Base-by-base conservation (phyloP, 2,797 vertebrate genomes). In the Aldrovandia affinis region DNA sequence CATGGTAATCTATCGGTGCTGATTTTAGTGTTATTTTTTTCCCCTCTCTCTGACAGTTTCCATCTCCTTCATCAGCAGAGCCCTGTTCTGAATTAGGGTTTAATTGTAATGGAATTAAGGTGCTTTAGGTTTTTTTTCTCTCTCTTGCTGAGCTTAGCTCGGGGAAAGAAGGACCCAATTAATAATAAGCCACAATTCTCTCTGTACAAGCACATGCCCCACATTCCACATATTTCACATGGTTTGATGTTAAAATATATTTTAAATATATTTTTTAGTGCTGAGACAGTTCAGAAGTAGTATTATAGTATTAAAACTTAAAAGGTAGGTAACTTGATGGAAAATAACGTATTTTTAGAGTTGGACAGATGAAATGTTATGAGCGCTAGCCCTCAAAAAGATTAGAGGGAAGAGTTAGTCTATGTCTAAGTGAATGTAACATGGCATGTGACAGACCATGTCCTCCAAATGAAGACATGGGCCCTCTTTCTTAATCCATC, bases 21-120 rank as follows among this genome's bases (percentile, higher is more conserved):
- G 20, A 70, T 18, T 70, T 39, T 39, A 36, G 18, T 80, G 0
- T 30, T 22, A 15, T 54, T 57, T 9, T 59, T 52, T n/a, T 59
- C 12, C 33, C 39, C 18, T 39, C 22, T 79, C 79, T 81, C 78
- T 18, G 4, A 55, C 52, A 4, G 25, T n/a, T 20, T 57, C 33
- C 42, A 2, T 81, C 54, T 81, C 79, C 30, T 61, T 81, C 55
- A 36, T 81, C 54, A 18, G 36, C 22, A 81, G 5, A 81, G 78
- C 54, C 54, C 10, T 81, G 79, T 81, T 59, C 79, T 81, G 52
- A 57, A 81, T 81, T 81, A 36, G 15, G 28, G 36, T 25, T 81
- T 81, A 81, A n/a, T n/a, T n/a, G n/a, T n/a, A n/a, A 81, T 59
- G 52, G 9, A 81, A 81, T 61, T 61, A 36, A 42, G 80, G 47